Conservation (phyloP, 37 sponge, comb jelly and placozoan genomes). For the Agelas oroides region DNA sequence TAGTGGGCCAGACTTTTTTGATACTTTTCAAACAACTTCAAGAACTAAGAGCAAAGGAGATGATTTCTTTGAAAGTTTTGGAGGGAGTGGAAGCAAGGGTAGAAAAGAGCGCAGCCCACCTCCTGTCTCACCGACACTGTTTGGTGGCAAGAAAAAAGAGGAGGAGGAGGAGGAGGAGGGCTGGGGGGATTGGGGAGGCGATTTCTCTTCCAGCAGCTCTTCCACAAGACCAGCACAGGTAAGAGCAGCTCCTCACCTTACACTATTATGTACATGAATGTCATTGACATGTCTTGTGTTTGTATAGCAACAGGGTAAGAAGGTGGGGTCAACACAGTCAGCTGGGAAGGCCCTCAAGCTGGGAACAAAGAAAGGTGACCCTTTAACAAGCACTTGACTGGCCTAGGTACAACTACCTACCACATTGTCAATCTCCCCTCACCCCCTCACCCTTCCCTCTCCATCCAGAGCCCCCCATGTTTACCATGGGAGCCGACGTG, state of each 20-base stretch:
- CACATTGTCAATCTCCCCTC: too few relatives aligned
- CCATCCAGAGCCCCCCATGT: neutral
- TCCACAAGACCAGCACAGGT: neutral
- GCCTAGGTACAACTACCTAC: too few relatives aligned
- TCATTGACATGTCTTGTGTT: neutral
- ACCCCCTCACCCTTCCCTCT: too few relatives aligned
- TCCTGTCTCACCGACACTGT: constrained; percentile 33
- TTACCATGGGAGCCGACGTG: neutral
- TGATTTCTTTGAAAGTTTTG: constrained; percentile 16
- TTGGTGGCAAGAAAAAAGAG: constrained; percentile 17
- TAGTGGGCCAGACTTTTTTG: constrained; percentile 71
- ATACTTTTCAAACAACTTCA: constrained; percentile 8
- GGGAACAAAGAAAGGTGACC: constrained; percentile 6
- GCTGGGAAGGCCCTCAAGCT: neutral
- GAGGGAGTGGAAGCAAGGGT: neutral
- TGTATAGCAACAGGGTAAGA: neutral
- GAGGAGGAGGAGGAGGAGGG: constrained; percentile 11
- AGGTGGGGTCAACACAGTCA: neutral
- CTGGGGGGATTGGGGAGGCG: constrained; percentile 62
- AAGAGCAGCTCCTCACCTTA: neutral
- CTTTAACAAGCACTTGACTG: too few relatives aligned
- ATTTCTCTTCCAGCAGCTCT: neutral
- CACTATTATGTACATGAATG: too few relatives aligned
- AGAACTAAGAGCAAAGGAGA: neutral
- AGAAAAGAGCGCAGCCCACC: constrained; percentile 29